Base-by-base conservation (phyloP, 2,888 invertebrate species). In the Melinaea marsaeus region DNA sequence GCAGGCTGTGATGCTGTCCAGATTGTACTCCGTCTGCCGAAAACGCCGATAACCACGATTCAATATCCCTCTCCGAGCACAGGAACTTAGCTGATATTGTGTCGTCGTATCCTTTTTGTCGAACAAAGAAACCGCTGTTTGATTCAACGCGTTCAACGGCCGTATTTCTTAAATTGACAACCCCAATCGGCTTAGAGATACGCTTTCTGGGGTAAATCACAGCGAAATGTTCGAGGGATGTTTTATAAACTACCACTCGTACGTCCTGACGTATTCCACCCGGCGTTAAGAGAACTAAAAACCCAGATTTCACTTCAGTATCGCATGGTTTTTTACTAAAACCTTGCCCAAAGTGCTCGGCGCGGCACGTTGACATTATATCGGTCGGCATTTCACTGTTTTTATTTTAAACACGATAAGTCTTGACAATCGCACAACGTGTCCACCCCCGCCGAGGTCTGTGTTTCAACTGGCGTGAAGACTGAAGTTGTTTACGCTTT, bases 201-300 rank as follows among this genome's bases (percentile, higher is more conserved):
- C 93, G 92, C 81, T 93, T 93, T 78, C 93, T 92, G 6, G 93
- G 93, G 70, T 93, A 93, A 42, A 94, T 91, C 6, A 93, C 93
- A 2, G 93, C 93, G 73, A 94, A 94, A 73, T 94, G 93, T 75
- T 93, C 94, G 75, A 93, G 80, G 56, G 93, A 92, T 4, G 93
- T 93, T 66, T 91, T 87, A 78, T 94, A 93, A 34, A 94, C 93
- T 72, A 93, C 92, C 68, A 93, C 93, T 73, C 93, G 89, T 4
- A 93, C 93, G 68, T 92, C 90, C 78, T 93, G 93, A 22, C 92
- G 86, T 74, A 92, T 88, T 71, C 92, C 92, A 65, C 90, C 91
- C 58, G 92, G 91, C 2, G 92, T 91, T 47, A 92, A 72, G 55
- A 94, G 83, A 70, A 91, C 92, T 83, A 93, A 88, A 75, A 92